These are phyloP conservation scores for Cheumatopsyche charites DNA, from an alignment of 1,140 invertebrate species.

Conservation along the genomic window DNA sequence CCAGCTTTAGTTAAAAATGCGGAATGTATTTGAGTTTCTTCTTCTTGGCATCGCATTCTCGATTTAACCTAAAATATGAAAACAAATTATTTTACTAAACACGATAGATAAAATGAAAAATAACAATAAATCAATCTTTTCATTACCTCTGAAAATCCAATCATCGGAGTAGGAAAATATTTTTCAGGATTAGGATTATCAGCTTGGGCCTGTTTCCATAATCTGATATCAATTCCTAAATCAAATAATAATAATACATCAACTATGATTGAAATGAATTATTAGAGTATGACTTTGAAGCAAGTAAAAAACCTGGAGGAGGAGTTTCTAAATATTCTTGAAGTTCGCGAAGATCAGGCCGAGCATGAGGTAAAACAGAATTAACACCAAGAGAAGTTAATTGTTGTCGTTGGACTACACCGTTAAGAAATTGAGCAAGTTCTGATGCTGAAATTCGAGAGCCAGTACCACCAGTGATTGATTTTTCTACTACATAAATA, in stretches of 20 bases:
- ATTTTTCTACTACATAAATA: conserved; percentile 81
- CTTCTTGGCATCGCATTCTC: conserved; percentile 81
- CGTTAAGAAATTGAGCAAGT: conserved; percentile 71
- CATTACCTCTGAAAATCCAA: conserved; percentile 75
- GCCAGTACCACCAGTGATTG: conserved; percentile 67
- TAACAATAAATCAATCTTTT: too few relatives aligned
- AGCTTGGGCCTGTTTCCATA: conserved; percentile 89
- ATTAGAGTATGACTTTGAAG: background rate
- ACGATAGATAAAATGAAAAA: background rate
- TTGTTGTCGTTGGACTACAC: conserved; percentile 71
- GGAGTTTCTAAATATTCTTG: conserved; percentile 90
- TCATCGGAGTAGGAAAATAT: conserved; percentile 90
- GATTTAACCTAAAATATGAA: conserved; percentile 78
- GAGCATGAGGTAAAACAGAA: conserved; percentile 67
- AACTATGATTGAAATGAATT: background rate
- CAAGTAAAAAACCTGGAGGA: conserved; percentile 71
- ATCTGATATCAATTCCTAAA: conserved; percentile 74
- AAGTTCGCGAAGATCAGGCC: conserved; percentile 75
- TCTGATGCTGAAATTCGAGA: conserved; percentile 76
- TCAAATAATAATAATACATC: conserved; percentile 38
- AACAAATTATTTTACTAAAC: too few relatives aligned
- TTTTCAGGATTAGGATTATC: conserved; percentile 91
- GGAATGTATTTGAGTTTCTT: conserved; percentile 79
- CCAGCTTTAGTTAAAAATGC: conserved; percentile 77
- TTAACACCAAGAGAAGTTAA: conserved; percentile 70